Conservation (phyloP, 2,888 invertebrate species). For the Cylindroiulus punctatus region DNA sequence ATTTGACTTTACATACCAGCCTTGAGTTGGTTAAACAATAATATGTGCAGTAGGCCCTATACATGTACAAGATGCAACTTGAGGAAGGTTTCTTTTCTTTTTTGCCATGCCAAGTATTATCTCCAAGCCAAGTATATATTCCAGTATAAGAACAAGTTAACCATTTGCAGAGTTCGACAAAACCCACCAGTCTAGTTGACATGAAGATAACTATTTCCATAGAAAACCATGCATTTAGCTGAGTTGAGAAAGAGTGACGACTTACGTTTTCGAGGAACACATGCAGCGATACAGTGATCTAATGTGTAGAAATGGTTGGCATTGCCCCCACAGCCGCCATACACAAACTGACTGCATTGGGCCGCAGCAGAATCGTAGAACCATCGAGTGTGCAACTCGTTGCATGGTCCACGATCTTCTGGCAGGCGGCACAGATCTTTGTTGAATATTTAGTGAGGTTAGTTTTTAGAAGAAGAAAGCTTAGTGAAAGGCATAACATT, state of each 20-base stretch:
- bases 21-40: too few relatives aligned
- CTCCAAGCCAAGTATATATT: background rate
- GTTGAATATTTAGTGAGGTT: background rate
- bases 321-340: constrained; percentile 88
- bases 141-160: background rate
- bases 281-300: constrained; percentile 72
- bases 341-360: constrained; percentile 82
- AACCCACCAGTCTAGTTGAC: too few relatives aligned
- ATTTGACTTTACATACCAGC: background rate
- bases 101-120: too few relatives aligned
- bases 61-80: too few relatives aligned
- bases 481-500: too few relatives aligned
- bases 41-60: too few relatives aligned
- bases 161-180: too few relatives aligned
- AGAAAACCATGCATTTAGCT: background rate
- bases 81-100: too few relatives aligned
- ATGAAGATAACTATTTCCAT: too few relatives aligned
- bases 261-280: constrained; percentile 55
- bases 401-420: constrained; percentile 76
- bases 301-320: constrained; percentile 83
- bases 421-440: constrained; percentile 77
- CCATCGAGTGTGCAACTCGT: constrained; percentile 70
- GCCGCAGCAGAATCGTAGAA: constrained; percentile 73
- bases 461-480: background rate
- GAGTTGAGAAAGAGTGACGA: background rate